Base-by-base conservation (phyloP, 1,140 invertebrate genomes). In the Bombus superbus region DNA sequence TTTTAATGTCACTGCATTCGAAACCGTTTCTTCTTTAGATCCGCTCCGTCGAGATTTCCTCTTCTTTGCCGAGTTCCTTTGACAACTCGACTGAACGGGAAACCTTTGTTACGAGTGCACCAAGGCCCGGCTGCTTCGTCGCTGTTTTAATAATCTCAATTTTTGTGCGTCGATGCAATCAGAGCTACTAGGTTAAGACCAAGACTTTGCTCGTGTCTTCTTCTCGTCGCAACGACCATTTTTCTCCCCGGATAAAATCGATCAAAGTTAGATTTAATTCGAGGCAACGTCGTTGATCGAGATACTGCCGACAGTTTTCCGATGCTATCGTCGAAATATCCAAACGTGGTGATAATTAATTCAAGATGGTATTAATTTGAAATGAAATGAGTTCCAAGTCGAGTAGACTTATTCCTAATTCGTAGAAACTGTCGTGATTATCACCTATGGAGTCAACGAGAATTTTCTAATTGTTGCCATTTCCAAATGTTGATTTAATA, bases 121-220 rank as follows among this genome's bases (percentile, higher is more conserved):
- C 11, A 5, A 40, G 18, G 22, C 18, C 47, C 6, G 18, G 18
- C 18, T 22, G 53, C 59, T 64, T 38, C 47, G 73, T 44, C 44
- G 62, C 32, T 64, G 35, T 28, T 80, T n/a, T 69, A 38, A 69
- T 47, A 80, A 80, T 44, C 11, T 64, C 62, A 47, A 15, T 57
- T 62, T 74, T 59, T 38, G 42, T 28, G 32, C 57, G 15, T 22
- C 38, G 15, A 59, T 35, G 35, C 57, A 28, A 38, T 22, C 32
- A 28, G 9, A 62, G 38, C 5, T 25, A 15, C 4, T n/a, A 13
- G 15, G 1, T 15, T 1, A 3, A 11, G 13, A n/a, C 5, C 28
- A 0, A 13, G 25, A 25, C 40, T 44, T n/a, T 68, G 8, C n/a
- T 69, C 66, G 1, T 15, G 5, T 13, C 40, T n/a, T 42, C n/a